phyloP scores from a whole-genome alignment of 2,797 vertebrate genomes.

The Capromys pilorides region DNA sequence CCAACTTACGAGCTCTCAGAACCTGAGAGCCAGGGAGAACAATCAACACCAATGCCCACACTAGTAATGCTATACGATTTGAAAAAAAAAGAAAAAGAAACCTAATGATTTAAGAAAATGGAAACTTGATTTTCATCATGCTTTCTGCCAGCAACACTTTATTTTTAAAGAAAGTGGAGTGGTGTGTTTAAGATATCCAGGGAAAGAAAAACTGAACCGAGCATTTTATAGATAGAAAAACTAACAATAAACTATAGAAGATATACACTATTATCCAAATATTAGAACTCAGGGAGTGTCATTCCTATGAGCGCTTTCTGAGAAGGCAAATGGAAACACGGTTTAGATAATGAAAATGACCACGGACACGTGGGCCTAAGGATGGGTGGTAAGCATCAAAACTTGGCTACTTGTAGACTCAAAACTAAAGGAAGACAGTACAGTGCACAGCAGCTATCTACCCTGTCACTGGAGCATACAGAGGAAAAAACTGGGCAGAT shows the following conservation, averaged over 20 bases:
- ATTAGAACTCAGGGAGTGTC: not conserved
- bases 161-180: not conserved
- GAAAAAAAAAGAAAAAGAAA: not conserved
- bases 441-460: accelerated
- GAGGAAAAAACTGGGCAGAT: not conserved
- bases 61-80: not conserved
- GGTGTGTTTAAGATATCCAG: not conserved
- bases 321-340: not conserved
- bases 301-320: not conserved
- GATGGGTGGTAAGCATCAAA: not conserved
- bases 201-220: not conserved
- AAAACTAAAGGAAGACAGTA: not conserved
- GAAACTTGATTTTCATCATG: not conserved
- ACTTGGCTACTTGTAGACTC: not conserved
- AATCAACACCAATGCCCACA: not conserved
- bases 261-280: not conserved
- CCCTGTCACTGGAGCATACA: not conserved
- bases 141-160: not conserved
- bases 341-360: not conserved
- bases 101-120: not conserved
- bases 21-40: not conserved
- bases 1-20: not conserved
- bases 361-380: not conserved
- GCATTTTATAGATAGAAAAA: slow-evolving; percentile 19
- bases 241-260: not conserved